These are phyloP conservation scores for Yponomeuta malinellus DNA, from an alignment of 2,888 invertebrate genomes.

Conservation along the genomic window DNA sequence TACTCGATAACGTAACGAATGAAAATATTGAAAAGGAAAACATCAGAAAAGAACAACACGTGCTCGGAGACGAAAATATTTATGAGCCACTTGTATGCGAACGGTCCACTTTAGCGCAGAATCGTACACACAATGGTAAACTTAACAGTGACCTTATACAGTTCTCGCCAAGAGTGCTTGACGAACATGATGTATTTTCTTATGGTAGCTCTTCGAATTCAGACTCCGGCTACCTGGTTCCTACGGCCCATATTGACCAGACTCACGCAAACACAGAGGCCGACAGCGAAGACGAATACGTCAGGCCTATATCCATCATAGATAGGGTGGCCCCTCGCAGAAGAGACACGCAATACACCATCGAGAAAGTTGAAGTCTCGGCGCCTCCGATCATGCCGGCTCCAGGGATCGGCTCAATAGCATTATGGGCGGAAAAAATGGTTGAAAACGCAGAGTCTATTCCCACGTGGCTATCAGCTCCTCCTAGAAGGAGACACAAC, in stretches of 20 bases:
- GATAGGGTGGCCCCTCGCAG: constrained; percentile 53
- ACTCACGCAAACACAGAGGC: constrained; percentile 28
- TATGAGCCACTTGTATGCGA: constrained; percentile 40
- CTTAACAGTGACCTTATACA: constrained; percentile 54
- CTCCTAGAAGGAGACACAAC: constrained; percentile 55
- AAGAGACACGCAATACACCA: constrained; percentile 43
- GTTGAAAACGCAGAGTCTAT: constrained; percentile 74
- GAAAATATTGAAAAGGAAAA: constrained; percentile 32
- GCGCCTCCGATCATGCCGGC: constrained; percentile 67
- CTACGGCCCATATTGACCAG: constrained; percentile 22
- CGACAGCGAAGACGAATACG: constrained; percentile 59
- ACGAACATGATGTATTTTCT: constrained; percentile 36
- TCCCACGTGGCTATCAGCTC: constrained; percentile 68
- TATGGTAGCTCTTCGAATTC: constrained; percentile 39
- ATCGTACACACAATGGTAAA: constrained; percentile 20
- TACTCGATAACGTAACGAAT: constrained; percentile 37
- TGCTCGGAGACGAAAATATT: constrained; percentile 33
- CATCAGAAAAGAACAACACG: constrained; percentile 10
- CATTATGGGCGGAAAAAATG: constrained; percentile 67
- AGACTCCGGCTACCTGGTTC: constrained; percentile 44
- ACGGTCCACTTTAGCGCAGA: constrained; percentile 21
- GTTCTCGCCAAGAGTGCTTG: constrained; percentile 47
- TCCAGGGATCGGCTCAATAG: constrained; percentile 55
- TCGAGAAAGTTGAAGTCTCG: constrained; percentile 61
- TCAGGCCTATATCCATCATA: constrained; percentile 53